These are phyloP conservation scores for Callionymus lyra DNA, from an alignment of 2,113 vertebrate species.

Conservation along the genomic window DNA sequence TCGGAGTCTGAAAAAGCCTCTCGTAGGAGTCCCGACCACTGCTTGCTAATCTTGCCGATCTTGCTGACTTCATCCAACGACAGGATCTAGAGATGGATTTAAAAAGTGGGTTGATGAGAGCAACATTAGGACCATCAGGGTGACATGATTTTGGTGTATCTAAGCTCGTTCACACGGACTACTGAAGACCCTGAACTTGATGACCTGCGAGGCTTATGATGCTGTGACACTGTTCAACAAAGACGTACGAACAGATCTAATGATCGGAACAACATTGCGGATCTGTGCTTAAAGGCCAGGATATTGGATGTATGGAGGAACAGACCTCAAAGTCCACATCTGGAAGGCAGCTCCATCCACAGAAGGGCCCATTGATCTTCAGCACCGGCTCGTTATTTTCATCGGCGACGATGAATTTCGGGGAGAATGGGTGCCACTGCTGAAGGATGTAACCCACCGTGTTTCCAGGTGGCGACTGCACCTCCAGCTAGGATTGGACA, in stretches of 20 bases:
- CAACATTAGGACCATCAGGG: too few relatives aligned
- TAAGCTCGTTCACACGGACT: too few relatives aligned
- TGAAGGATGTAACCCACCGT: slow-evolving; percentile 80
- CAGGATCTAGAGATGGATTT: slow-evolving; percentile 63
- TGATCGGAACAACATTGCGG: not conserved
- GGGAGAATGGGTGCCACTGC: slow-evolving; percentile 80
- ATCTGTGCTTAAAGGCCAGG: too few relatives aligned
- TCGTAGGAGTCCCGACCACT: slow-evolving; percentile 79
- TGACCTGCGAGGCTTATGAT: too few relatives aligned
- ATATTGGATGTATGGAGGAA: slow-evolving; percentile 23
- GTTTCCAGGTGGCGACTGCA: slow-evolving; percentile 81
- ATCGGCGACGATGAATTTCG: slow-evolving; percentile 80
- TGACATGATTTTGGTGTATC: too few relatives aligned
- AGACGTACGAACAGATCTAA: too few relatives aligned
- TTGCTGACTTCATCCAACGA: slow-evolving; percentile 73
- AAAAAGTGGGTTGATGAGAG: too few relatives aligned
- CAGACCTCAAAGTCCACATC: slow-evolving; percentile 86
- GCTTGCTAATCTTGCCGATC: slow-evolving; percentile 87
- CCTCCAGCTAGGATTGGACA: slow-evolving; percentile 71
- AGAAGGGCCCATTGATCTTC: slow-evolving; percentile 80
- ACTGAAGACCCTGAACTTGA: too few relatives aligned
- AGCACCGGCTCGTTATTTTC: slow-evolving; percentile 72
- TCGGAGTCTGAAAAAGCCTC: slow-evolving; percentile 81
- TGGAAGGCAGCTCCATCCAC: slow-evolving; percentile 77
- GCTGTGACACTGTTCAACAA: too few relatives aligned